phyloP scores from a whole-genome alignment of 2,888 invertebrate species.

The Callimorpha dominula region DNA sequence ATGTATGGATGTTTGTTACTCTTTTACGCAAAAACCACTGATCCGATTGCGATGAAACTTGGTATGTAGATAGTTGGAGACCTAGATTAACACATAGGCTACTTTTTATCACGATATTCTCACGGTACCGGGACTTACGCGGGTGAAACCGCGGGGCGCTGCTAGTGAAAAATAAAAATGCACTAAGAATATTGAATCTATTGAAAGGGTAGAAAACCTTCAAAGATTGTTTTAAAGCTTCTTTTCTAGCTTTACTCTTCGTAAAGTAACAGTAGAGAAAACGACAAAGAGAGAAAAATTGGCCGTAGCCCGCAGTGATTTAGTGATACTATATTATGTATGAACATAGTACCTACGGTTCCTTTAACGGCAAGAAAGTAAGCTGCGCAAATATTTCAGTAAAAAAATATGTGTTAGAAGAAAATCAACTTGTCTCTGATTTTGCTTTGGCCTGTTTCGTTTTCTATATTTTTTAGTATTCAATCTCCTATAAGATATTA shows the following conservation, averaged over 20 bases:
- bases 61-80: no score
- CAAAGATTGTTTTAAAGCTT: not conserved
- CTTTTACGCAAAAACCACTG: no score
- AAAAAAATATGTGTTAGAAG: not conserved
- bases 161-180: not conserved
- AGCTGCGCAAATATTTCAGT: slow-evolving; percentile 3
- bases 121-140: no score
- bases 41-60: no score
- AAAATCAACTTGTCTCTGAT: not conserved
- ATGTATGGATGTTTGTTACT: no score
- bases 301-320: slow-evolving; percentile 7
- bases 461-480: not conserved
- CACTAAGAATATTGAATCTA: slow-evolving; percentile 2
- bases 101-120: no score
- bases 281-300: slow-evolving; percentile 26
- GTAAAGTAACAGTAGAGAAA: slow-evolving; percentile 14
- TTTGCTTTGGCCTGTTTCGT: not conserved
- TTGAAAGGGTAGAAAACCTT: slow-evolving; percentile 2
- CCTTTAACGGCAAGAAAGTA: slow-evolving; percentile 21
- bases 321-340: slow-evolving; percentile 36
- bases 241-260: slow-evolving; percentile 12
- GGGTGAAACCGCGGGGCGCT: no score
- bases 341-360: slow-evolving; percentile 24
- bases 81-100: no score
- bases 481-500: not conserved